Evolutionary conservation across 2,888 invertebrate species (phyloP).

Genomic region (Ormyrus pomaceus): DNA sequence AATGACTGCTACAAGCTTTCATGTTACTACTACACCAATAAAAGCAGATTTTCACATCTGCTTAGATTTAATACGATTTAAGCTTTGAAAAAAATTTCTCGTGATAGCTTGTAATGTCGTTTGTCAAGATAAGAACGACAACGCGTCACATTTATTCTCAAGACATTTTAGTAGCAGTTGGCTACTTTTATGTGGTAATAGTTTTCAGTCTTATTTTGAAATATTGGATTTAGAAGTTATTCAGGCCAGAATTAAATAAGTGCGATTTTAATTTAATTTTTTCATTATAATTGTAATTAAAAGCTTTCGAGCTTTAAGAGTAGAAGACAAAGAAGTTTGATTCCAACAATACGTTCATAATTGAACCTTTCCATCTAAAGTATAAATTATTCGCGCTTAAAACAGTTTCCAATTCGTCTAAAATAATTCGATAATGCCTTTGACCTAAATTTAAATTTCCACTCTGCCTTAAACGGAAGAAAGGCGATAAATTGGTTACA

Average conservation of each 20-base stretch:
- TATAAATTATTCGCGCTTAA: too few relatives aligned
- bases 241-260: too few relatives aligned
- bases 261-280: background rate
- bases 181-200: constrained; percentile 2
- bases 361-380: too few relatives aligned
- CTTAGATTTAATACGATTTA: constrained; percentile 36
- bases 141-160: background rate
- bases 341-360: too few relatives aligned
- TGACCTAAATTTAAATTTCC: too few relatives aligned
- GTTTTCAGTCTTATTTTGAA: background rate
- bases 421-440: too few relatives aligned
- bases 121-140: constrained; percentile 30
- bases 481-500: too few relatives aligned
- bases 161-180: background rate
- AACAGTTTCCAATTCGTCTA: too few relatives aligned
- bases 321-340: too few relatives aligned
- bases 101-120: constrained; percentile 34
- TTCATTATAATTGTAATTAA: background rate
- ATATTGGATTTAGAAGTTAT: constrained; percentile 4
- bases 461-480: too few relatives aligned
- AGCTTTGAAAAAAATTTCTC: constrained; percentile 12
- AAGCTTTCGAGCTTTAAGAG: background rate
- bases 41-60: constrained; percentile 19
- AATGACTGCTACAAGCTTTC: background rate
- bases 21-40: constrained; percentile 9